These are phyloP conservation scores for Gallinago solitaria DNA, from an alignment of 2,797 vertebrate species.

Conservation along the genomic window DNA sequence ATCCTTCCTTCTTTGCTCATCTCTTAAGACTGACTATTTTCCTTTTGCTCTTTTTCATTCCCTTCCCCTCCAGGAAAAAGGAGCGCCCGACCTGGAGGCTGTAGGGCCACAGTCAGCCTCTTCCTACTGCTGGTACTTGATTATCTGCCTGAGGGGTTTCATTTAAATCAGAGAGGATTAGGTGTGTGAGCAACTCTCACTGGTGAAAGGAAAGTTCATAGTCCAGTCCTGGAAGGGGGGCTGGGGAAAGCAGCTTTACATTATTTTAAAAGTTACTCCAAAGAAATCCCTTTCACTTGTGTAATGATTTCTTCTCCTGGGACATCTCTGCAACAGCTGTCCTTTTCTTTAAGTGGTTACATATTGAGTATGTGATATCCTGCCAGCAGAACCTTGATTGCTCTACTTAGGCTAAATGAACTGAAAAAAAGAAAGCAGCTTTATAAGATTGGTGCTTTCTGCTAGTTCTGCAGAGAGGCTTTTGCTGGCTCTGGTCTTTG, in stretches of 20 bases:
- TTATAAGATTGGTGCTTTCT: background rate
- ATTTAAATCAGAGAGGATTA: background rate
- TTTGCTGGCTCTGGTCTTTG: background rate
- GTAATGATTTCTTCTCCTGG: constrained; percentile 22
- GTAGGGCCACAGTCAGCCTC: background rate
- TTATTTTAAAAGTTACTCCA: background rate
- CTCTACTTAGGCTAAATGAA: constrained; percentile 35
- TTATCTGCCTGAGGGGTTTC: background rate
- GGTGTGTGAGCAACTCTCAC: background rate
- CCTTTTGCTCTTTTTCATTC: background rate
- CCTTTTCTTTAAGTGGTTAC: constrained; percentile 38
- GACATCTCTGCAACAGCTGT: constrained; percentile 9
- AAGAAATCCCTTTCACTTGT: constrained; percentile 18
- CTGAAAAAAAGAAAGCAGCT: background rate
- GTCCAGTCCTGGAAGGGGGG: background rate
- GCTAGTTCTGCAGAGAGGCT: constrained; percentile 2
- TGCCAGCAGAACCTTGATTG: constrained; percentile 41
- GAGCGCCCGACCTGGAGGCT: background rate
- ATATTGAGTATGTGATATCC: background rate
- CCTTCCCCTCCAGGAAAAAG: background rate
- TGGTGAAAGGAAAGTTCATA: background rate
- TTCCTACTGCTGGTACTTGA: background rate
- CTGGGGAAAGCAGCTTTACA: background rate
- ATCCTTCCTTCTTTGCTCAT: background rate
- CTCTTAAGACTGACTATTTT: background rate